Conservation (phyloP, 1,140 invertebrate genomes). For the Cephus cinctus region DNA sequence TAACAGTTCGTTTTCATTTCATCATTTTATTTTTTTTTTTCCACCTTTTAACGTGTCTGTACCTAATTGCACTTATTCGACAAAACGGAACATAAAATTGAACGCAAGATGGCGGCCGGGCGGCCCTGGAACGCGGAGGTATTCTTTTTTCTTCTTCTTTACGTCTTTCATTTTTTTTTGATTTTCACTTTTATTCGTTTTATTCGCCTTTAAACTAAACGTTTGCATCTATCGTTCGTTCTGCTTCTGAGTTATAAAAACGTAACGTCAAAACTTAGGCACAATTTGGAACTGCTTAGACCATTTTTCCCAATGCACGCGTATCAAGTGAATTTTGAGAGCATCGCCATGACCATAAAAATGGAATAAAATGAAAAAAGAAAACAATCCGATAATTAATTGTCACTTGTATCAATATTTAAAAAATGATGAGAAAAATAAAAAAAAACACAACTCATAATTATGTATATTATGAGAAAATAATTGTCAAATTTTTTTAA, state of each 20-base stretch:
- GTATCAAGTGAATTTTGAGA: not conserved
- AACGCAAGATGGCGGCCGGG: slow-evolving; percentile 51
- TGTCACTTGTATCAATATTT: too few relatives aligned
- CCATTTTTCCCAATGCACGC: slow-evolving; percentile 31
- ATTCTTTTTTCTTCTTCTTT: slow-evolving; percentile 22
- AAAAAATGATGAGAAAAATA: too few relatives aligned
- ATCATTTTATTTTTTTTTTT: slow-evolving; percentile 24
- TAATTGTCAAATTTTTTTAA: too few relatives aligned
- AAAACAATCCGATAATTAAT: too few relatives aligned
- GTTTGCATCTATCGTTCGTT: slow-evolving; percentile 17
- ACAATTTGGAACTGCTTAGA: slow-evolving; percentile 57
- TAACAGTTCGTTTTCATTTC: slow-evolving; percentile 48
- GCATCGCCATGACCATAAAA: too few relatives aligned
- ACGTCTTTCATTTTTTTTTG: slow-evolving; percentile 21
- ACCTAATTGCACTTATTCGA: slow-evolving; percentile 59
- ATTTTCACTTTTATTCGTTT: slow-evolving; percentile 21
- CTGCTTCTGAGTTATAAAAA: slow-evolving; percentile 43
- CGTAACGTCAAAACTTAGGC: slow-evolving; percentile 54
- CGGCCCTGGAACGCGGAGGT: slow-evolving; percentile 49
- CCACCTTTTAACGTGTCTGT: slow-evolving; percentile 28
- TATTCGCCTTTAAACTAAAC: slow-evolving; percentile 16
- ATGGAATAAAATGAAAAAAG: too few relatives aligned
- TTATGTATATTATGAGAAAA: too few relatives aligned
- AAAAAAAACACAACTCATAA: too few relatives aligned
- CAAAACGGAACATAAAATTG: slow-evolving; percentile 53